phyloP scores from a whole-genome alignment of 1,140 invertebrate species.

The Heliconius congener region DNA sequence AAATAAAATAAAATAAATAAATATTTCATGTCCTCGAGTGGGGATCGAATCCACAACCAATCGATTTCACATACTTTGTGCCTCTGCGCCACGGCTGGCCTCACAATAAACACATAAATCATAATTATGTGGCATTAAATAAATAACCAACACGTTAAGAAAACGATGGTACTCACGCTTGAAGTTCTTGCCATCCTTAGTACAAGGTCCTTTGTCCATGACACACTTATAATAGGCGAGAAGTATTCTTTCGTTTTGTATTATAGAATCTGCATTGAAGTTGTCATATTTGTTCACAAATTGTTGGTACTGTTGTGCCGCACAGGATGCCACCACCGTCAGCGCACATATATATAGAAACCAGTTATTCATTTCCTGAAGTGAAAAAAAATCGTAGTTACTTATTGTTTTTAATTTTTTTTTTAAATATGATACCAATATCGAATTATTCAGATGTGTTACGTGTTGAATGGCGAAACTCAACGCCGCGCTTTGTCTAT shows the following conservation, averaged over 20 bases:
- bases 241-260: constrained; percentile 85
- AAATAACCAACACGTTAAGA: too few species aligned
- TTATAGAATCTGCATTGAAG: constrained; percentile 85
- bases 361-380: constrained; percentile 55
- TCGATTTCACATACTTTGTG: too few species aligned
- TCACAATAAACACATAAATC: not conserved
- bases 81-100: too few species aligned
- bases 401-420: too few species aligned
- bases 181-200: constrained; percentile 83
- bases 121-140: too few species aligned
- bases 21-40: too few species aligned
- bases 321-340: constrained; percentile 62
- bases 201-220: constrained; percentile 86
- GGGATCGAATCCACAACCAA: too few species aligned
- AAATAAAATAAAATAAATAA: too few species aligned
- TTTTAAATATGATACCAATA: too few species aligned
- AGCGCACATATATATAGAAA: constrained; percentile 53
- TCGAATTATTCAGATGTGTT: too few species aligned
- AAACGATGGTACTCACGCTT: constrained; percentile 60
- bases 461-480: too few species aligned
- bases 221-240: constrained; percentile 87
- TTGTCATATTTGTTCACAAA: constrained; percentile 79
- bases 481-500: too few species aligned
- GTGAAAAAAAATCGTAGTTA: not conserved
- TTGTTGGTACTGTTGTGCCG: constrained; percentile 51